A percentile compares a stretch with the other conserved stretches of the same genome.
Evolutionary conservation across 2,888 invertebrate genomes (phyloP).

Genomic region (Mimumesa dahlbomi): DNA sequence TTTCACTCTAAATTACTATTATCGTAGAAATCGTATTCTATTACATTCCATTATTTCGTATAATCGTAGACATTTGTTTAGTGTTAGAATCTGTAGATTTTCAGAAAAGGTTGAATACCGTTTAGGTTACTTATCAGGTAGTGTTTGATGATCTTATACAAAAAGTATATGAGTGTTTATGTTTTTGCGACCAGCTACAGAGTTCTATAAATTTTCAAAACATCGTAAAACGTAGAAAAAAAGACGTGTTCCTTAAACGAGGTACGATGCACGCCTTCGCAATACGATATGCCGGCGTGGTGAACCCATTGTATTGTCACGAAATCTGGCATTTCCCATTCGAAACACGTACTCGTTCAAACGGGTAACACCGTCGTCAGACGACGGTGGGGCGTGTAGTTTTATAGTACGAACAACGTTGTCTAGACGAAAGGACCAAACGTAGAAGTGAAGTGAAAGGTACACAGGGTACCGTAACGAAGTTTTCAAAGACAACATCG

Average conservation of each 20-base stretch:
- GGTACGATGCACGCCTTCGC: conserved; percentile 4
- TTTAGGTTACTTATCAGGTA: too few relatives aligned
- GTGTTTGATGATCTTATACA: too few relatives aligned
- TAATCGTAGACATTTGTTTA: too few relatives aligned
- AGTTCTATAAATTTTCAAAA: too few relatives aligned
- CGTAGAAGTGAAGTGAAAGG: conserved; percentile 46
- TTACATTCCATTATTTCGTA: too few relatives aligned
- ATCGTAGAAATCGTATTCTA: too few relatives aligned
- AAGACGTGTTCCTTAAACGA: not conserved
- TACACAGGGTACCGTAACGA: conserved; percentile 61
- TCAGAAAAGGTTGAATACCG: too few relatives aligned
- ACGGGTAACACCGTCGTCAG: conserved; percentile 23
- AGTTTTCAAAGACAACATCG: conserved; percentile 71
- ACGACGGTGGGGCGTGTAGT: conserved; percentile 23
- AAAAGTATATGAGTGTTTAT: too few relatives aligned
- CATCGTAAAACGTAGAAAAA: too few relatives aligned
- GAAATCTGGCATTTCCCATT: conserved; percentile 50
- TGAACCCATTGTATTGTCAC: conserved; percentile 17
- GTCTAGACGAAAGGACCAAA: conserved; percentile 26
- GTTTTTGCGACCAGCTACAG: too few relatives aligned
- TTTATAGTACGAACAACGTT: conserved; percentile 43
- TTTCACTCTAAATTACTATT: too few relatives aligned
- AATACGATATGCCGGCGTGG: conserved; percentile 12
- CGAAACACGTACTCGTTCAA: conserved; percentile 41
- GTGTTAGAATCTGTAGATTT: too few relatives aligned